Conservation (phyloP, 2,797 vertebrate genomes). For the Mus caroli region DNA sequence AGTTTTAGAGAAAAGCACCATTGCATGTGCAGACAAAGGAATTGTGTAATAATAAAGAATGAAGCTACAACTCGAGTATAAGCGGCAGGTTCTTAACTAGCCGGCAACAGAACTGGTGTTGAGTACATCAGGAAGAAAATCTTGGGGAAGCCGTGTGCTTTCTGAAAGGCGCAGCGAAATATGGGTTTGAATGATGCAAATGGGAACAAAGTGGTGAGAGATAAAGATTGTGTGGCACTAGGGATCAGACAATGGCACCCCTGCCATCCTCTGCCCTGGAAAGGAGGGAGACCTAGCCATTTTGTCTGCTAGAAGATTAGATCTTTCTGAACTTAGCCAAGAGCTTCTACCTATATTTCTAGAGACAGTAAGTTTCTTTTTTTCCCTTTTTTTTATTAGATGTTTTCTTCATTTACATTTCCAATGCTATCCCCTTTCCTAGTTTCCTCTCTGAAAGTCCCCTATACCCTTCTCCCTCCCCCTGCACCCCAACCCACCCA, state of each 20-base stretch:
- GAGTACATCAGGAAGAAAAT: not conserved
- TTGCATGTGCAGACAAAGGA: not conserved
- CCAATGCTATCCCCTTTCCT: too few relatives aligned
- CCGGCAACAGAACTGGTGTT: not conserved
- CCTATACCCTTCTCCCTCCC: too few relatives aligned
- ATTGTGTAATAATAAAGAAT: not conserved
- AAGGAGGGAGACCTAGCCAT: not conserved
- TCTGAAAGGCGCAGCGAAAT: not conserved
- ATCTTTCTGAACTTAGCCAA: not conserved
- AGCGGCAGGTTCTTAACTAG: not conserved
- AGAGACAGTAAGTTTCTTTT: not conserved
- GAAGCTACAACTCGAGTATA: not conserved
- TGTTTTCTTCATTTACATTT: too few relatives aligned
- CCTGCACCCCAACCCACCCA: too few relatives aligned
- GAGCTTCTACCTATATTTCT: not conserved
- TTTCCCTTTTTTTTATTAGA: too few relatives aligned
- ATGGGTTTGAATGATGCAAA: constrained; percentile 29
- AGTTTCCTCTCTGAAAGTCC: too few relatives aligned
- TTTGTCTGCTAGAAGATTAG: not conserved
- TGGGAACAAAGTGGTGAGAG: constrained; percentile 17
- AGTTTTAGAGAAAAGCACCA: not conserved
- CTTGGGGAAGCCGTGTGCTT: not conserved
- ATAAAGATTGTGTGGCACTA: not conserved
- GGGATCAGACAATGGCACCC: not conserved
- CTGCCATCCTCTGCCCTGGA: not conserved